phyloP scores from a whole-genome alignment of 2,888 invertebrate genomes.

The Drosophila testacea region DNA sequence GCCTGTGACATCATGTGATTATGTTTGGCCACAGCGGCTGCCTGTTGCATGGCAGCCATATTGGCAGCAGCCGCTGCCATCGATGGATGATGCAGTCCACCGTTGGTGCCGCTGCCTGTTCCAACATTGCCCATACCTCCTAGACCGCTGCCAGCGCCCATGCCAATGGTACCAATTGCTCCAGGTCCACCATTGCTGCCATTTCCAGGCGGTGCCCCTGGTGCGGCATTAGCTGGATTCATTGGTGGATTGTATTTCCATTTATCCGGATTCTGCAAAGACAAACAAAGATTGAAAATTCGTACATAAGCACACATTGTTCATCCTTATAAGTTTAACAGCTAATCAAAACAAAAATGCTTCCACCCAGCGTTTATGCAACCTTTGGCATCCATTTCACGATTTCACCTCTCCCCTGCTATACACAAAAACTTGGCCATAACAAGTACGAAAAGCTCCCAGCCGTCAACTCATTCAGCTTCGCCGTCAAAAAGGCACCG shows the following conservation, averaged over 20 bases:
- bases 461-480: background rate
- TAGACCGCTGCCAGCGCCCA: slow-evolving; percentile 84
- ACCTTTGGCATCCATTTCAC: slow-evolving; percentile 7
- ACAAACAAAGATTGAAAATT: background rate
- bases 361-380: slow-evolving; percentile 10
- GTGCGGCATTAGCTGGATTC: slow-evolving; percentile 85
- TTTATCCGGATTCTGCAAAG: slow-evolving; percentile 92
- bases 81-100: slow-evolving; percentile 83
- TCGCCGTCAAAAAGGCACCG: background rate
- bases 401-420: background rate
- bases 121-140: slow-evolving; percentile 82
- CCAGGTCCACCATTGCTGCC: slow-evolving; percentile 85
- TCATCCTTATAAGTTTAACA: slow-evolving; percentile 3
- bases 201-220: slow-evolving; percentile 85
- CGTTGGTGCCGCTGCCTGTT: slow-evolving; percentile 80
- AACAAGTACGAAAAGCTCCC: background rate
- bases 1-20: slow-evolving; percentile 84
- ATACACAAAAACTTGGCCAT: background rate
- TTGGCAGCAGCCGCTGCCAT: slow-evolving; percentile 82
- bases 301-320: background rate
- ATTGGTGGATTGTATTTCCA: slow-evolving; percentile 91
- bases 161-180: slow-evolving; percentile 84
- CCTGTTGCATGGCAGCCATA: slow-evolving; percentile 84
- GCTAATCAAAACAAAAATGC: background rate
- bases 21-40: slow-evolving; percentile 83